A percentile compares a stretch with the other conserved stretches of the same genome.
Evolutionary conservation across 1,140 invertebrate genomes (phyloP).

Genomic region (Zaprionus davidi): DNA sequence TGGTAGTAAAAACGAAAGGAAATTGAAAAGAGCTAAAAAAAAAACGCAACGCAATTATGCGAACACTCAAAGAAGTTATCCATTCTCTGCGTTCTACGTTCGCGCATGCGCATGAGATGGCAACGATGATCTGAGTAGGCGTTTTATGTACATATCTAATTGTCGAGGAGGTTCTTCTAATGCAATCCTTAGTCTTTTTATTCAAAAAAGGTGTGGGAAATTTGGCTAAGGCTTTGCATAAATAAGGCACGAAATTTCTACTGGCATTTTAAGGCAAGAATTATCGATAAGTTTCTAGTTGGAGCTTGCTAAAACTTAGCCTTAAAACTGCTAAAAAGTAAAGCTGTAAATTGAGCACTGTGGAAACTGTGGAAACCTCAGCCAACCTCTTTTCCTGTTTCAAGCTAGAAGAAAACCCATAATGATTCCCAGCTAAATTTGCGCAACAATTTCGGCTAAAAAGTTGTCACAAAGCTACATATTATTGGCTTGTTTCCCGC

Average conservation of each 20-base stretch:
- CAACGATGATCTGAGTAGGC: constrained; percentile 20
- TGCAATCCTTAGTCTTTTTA: constrained; percentile 13
- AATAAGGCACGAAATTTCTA: too few species aligned
- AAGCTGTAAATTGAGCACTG: too few species aligned
- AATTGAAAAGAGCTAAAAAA: constrained; percentile 13
- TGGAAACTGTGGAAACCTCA: too few species aligned
- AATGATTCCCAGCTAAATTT: neutral
- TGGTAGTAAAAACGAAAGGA: constrained; percentile 29
- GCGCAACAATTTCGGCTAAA: neutral
- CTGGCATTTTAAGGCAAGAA: too few species aligned
- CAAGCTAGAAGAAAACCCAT: too few species aligned
- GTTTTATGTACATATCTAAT: constrained; percentile 72
- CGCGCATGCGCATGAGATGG: neutral
- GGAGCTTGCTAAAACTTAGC: too few species aligned
- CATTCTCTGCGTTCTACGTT: constrained; percentile 7
- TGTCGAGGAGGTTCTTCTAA: constrained; percentile 46
- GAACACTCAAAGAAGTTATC: constrained; percentile 68
- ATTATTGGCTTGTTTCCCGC: neutral
- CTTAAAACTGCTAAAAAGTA: too few species aligned
- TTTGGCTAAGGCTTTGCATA: too few species aligned
- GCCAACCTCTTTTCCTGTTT: too few species aligned
- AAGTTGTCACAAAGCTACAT: neutral
- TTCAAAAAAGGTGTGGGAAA: neutral
- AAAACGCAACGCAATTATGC: constrained; percentile 63
- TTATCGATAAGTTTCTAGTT: too few species aligned